Evolutionary conservation across 2,888 invertebrate genomes (phyloP).

Genomic region (Smittia aterrima): DNA sequence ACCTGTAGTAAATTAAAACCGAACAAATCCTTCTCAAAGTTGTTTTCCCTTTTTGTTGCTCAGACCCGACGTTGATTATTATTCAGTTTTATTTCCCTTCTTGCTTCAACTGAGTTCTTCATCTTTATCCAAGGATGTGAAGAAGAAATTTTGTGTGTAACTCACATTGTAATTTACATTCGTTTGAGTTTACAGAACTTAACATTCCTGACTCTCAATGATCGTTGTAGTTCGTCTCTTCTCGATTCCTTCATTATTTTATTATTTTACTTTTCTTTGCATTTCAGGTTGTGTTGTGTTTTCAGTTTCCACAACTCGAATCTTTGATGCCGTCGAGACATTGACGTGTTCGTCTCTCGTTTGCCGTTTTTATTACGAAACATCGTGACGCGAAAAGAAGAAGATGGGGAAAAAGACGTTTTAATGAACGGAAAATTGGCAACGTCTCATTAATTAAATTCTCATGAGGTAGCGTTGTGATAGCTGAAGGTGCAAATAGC

Average conservation of each 20-base stretch:
- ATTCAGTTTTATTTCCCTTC: constrained; percentile 19
- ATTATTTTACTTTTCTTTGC: background rate
- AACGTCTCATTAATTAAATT: constrained; percentile 21
- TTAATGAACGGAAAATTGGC: constrained; percentile 13
- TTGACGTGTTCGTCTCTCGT: background rate
- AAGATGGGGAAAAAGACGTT: background rate
- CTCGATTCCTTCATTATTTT: background rate
- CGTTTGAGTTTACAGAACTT: no score
- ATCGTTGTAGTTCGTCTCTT: constrained; percentile 5
- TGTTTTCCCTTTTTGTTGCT: background rate
- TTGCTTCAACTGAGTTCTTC: background rate
- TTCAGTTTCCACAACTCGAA: background rate
- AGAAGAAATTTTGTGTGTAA: background rate
- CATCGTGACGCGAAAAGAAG: background rate
- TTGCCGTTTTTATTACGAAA: background rate
- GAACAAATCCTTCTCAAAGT: constrained; percentile 28
- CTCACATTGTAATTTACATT: no score
- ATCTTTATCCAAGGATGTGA: no score
- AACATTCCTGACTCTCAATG: background rate
- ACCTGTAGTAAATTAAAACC: constrained; percentile 35
- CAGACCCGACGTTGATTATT: constrained; percentile 25
- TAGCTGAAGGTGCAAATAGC: constrained; percentile 25
- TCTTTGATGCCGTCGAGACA: background rate
- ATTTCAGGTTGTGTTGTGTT: background rate
- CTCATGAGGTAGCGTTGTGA: background rate